Conservation (phyloP, 2,888 invertebrate species). For the Branchellion lobata region DNA sequence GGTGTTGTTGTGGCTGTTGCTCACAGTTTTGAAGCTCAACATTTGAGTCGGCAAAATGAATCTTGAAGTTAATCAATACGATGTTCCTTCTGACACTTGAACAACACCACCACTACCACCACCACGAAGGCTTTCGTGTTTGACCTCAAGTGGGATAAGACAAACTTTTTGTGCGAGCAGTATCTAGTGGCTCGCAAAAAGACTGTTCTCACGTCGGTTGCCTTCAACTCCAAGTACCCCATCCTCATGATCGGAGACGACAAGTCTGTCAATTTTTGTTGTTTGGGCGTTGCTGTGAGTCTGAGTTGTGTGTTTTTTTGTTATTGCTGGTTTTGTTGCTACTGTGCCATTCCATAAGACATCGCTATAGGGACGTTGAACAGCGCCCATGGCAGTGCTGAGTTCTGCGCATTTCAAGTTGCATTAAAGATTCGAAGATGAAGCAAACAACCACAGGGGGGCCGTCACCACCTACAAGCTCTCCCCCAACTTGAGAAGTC, state of each 20-base stretch:
- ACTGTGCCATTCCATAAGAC: neutral
- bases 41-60: too few species aligned
- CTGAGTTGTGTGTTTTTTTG: neutral
- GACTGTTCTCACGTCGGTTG: slow-evolving; percentile 78
- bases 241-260: slow-evolving; percentile 84
- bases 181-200: slow-evolving; percentile 81
- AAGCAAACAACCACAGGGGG: slow-evolving; percentile 68
- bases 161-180: slow-evolving; percentile 84
- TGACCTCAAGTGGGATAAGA: slow-evolving; percentile 87
- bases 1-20: too few species aligned
- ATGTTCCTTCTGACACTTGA: too few species aligned
- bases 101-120: too few species aligned
- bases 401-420: too few species aligned
- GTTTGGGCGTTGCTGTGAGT: too few species aligned
- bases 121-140: slow-evolving; percentile 68
- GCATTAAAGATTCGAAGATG: neutral
- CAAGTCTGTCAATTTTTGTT: too few species aligned
- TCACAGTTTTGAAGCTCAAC: too few species aligned
- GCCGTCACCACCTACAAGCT: slow-evolving; percentile 78
- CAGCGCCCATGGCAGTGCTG: too few species aligned
- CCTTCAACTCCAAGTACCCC: slow-evolving; percentile 73
- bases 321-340: neutral
- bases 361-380: too few species aligned
- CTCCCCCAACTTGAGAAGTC: slow-evolving; percentile 83
- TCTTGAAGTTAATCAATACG: neutral